These are phyloP conservation scores for Mesoclemmys tuberculata DNA, from an alignment of 2,113 vertebrate species.

Conservation along the genomic window DNA sequence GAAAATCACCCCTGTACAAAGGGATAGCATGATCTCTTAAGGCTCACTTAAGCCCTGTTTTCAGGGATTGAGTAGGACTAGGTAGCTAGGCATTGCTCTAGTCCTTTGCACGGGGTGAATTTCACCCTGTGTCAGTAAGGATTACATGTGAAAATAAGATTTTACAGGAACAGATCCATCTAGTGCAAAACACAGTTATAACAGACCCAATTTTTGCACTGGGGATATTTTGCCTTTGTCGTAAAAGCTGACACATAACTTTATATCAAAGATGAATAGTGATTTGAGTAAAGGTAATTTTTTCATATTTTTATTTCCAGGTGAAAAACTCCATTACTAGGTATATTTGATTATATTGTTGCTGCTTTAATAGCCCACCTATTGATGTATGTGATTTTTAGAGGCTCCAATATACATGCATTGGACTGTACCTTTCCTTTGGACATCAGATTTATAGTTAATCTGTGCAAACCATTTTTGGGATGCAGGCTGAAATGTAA, in stretches of 20 bases:
- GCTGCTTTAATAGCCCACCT: not conserved
- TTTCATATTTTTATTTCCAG: not conserved
- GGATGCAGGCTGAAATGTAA: not conserved
- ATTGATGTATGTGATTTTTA: not conserved
- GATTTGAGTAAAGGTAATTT: not conserved
- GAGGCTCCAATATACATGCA: not conserved
- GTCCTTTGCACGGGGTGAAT: not conserved
- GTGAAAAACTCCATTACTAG: not conserved
- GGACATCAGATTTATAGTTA: not conserved
- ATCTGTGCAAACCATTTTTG: not conserved
- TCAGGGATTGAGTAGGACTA: not conserved
- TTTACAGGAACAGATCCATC: not conserved
- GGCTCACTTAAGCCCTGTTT: not conserved
- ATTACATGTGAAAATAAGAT: not conserved
- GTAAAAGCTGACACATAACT: not conserved
- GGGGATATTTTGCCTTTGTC: not conserved
- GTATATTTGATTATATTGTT: not conserved
- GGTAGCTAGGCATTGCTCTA: not conserved
- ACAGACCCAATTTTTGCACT: rapidly evolving
- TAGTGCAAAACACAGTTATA: not conserved
- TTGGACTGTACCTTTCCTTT: not conserved
- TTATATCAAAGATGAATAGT: not conserved
- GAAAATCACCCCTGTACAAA: not conserved
- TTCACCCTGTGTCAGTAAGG: not conserved
- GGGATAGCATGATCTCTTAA: not conserved